phyloP scores from a whole-genome alignment of 2,797 vertebrate species.

The Prionace glauca region DNA sequence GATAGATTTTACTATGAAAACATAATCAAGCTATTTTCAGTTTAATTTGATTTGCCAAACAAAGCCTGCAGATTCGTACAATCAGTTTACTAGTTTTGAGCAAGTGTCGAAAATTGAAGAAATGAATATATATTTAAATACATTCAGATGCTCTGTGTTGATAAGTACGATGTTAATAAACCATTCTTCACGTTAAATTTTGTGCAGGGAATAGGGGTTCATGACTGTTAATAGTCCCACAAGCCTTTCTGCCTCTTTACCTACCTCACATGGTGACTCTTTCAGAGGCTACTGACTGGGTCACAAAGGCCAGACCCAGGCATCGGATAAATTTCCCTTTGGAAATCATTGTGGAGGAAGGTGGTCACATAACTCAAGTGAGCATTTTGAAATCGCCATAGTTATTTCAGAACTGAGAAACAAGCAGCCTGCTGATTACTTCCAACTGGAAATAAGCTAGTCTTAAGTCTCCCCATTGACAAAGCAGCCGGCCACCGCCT shows the following conservation, averaged over 20 bases:
- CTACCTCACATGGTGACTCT: neutral
- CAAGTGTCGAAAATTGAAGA: neutral
- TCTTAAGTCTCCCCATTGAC: too few species aligned
- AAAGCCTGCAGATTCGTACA: neutral
- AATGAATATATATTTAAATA: neutral
- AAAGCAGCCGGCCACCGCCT: too few species aligned
- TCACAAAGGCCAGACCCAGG: too few species aligned
- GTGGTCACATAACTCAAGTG: too few species aligned
- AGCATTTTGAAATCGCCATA: too few species aligned
- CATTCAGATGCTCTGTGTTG: neutral
- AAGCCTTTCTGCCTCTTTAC: neutral
- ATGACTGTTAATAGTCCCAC: neutral
- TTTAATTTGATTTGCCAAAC: neutral
- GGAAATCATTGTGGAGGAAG: too few species aligned
- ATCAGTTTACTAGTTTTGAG: neutral
- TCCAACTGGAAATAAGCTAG: too few species aligned
- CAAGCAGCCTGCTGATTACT: too few species aligned
- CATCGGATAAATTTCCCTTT: too few species aligned
- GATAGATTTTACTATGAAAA: neutral
- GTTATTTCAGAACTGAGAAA: too few species aligned
- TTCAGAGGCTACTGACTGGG: too few species aligned
- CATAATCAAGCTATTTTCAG: neutral
- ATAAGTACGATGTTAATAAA: neutral
- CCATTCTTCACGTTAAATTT: neutral
- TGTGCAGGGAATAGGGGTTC: neutral